These are phyloP conservation scores for Boulengeromyrus knoepffleri DNA, from an alignment of 2,113 vertebrate genomes.

Conservation along the genomic window DNA sequence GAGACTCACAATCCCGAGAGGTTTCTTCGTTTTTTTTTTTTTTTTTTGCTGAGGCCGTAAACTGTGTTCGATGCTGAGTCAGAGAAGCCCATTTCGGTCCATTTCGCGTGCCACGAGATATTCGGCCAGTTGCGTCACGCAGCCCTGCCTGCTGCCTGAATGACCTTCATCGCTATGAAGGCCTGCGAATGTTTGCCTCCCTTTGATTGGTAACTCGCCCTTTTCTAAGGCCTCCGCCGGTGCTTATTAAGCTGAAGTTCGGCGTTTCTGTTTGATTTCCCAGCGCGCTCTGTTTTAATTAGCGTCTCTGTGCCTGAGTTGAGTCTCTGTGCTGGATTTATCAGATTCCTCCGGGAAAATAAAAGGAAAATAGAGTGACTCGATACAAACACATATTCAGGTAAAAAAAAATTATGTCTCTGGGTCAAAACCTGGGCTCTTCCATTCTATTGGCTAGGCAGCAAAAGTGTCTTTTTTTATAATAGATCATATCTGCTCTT, in stretches of 20 bases:
- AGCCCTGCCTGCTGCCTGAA: not conserved
- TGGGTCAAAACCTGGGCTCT: not conserved
- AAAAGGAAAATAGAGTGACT: conserved; percentile 2
- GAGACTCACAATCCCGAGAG: conserved; percentile 38
- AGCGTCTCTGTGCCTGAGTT: not conserved
- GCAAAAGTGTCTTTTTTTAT: not conserved
- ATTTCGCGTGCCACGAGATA: not conserved
- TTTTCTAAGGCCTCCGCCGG: not conserved
- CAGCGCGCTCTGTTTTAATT: conserved; percentile 7
- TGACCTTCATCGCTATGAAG: conserved; percentile 9
- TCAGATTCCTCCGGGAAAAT: not conserved
- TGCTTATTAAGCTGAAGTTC: not conserved
- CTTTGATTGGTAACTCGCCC: not conserved
- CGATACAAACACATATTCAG: not conserved
- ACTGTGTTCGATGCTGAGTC: conserved; percentile 44
- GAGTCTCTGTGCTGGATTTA: not conserved
- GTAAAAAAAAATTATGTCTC: not conserved
- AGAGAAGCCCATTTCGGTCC: conserved; percentile 27
- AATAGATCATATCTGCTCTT: not conserved
- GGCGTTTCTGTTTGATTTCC: conserved; percentile 1
- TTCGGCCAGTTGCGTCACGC: not conserved
- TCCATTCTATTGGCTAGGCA: not conserved
- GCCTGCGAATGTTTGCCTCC: not conserved
- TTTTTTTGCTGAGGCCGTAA: conserved; percentile 50
- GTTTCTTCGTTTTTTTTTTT: conserved; percentile 37